A percentile compares a stretch with the other conserved stretches of the same genome.
These are phyloP conservation scores for Chamaetylas fuelleborni DNA, from an alignment of 2,113 vertebrate genomes.

Conservation along the genomic window DNA sequence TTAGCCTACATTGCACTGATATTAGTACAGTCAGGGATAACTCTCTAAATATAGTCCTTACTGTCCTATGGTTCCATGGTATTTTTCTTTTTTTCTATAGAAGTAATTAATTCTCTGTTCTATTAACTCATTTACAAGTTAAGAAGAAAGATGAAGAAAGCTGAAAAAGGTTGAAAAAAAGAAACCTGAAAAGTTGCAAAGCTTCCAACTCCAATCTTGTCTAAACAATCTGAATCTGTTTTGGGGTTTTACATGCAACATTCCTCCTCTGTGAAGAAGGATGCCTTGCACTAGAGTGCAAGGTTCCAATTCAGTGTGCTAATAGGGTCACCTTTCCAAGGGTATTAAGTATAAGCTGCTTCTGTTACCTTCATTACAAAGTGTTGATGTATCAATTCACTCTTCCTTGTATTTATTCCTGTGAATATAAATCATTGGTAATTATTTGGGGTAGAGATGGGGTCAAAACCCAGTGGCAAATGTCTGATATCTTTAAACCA, in stretches of 20 bases:
- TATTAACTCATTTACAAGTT: neutral
- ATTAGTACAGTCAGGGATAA: neutral
- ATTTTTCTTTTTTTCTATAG: neutral
- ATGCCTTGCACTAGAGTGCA: neutral
- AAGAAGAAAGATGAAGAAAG: neutral
- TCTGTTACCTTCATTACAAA: neutral
- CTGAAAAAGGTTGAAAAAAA: neutral
- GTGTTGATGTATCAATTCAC: neutral
- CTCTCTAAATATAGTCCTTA: neutral
- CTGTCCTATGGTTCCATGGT: neutral
- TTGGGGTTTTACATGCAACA: neutral
- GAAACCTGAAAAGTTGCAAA: neutral
- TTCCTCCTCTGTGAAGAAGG: neutral
- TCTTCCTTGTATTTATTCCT: neutral
- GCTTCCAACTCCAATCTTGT: neutral
- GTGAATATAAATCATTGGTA: neutral
- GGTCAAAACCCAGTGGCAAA: rapidly evolving
- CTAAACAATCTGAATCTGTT: neutral
- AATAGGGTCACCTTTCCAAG: neutral
- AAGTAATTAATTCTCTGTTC: neutral
- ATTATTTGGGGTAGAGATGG: neutral
- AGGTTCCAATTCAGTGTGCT: neutral
- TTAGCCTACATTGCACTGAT: neutral
- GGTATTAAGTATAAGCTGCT: neutral
- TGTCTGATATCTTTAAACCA: neutral